These are phyloP conservation scores for Aplysina aerophoba DNA, from an alignment of 37 sponge, comb jelly and placozoan genomes.

Conservation along the genomic window DNA sequence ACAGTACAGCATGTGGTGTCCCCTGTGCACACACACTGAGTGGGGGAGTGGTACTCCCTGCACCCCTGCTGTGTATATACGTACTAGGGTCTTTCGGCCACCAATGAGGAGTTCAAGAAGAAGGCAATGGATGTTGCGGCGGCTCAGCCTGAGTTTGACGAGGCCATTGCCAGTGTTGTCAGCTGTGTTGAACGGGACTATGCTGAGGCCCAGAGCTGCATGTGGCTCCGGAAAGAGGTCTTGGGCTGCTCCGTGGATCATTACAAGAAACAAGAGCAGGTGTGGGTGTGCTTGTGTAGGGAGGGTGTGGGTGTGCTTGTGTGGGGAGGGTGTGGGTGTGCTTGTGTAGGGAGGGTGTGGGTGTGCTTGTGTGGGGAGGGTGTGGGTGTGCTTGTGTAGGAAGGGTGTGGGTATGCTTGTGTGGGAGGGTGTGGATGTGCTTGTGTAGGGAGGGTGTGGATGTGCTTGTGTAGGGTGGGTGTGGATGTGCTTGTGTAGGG, in stretches of 20 bases:
- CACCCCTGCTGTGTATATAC: neutral
- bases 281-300: neutral
- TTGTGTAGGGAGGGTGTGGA: neutral
- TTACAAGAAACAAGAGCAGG: neutral
- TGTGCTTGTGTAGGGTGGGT: neutral
- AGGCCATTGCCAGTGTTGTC: neutral
- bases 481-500: neutral
- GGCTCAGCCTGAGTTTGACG: neutral
- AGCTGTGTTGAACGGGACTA: neutral
- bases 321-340: neutral
- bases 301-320: neutral
- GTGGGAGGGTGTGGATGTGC: neutral
- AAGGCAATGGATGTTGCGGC: neutral
- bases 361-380: neutral
- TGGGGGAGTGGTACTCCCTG: too few relatives aligned
- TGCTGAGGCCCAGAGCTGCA: neutral
- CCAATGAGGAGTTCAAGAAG: neutral
- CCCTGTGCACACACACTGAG: too few relatives aligned
- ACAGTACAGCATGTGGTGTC: too few relatives aligned
- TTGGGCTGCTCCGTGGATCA: neutral
- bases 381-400: slow-evolving; percentile 20
- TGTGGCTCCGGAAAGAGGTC: neutral
- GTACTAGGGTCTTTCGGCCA: neutral
- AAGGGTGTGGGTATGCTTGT: neutral
- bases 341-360: neutral